Conservation (phyloP, 2,888 invertebrate genomes). For the Boloria selene region DNA sequence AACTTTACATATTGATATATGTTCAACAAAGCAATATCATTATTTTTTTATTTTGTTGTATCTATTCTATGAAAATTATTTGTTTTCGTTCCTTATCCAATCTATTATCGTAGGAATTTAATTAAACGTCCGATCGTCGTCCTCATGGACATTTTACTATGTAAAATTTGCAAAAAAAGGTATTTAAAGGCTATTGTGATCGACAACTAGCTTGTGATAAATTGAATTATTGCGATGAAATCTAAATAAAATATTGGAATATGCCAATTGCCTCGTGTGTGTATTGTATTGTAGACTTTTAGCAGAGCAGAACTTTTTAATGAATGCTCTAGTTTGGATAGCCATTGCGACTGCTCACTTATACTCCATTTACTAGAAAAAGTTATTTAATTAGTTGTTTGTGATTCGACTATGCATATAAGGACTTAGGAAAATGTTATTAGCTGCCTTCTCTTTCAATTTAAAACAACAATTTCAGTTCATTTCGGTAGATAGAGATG, state of each 20-base stretch:
- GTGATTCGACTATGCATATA: neutral
- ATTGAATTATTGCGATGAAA: neutral
- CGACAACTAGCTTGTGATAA: neutral
- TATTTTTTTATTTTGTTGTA: no score
- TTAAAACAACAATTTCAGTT: no score
- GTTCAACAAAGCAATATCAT: no score
- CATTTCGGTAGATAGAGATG: no score
- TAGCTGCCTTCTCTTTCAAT: no score
- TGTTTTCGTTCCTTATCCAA: no score
- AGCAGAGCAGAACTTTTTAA: slow-evolving; percentile 40
- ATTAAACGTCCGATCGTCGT: no score
- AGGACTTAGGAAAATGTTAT: neutral
- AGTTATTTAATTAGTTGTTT: slow-evolving; percentile 1
- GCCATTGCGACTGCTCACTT: slow-evolving; percentile 39
- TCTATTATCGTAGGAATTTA: no score
- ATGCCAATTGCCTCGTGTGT: neutral
- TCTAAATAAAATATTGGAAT: neutral
- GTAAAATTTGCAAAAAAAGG: neutral
- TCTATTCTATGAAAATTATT: no score
- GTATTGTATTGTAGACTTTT: slow-evolving; percentile 35
- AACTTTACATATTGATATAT: no score
- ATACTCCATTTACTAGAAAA: slow-evolving; percentile 23
- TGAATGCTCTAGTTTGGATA: slow-evolving; percentile 40
- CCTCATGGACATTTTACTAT: no score
- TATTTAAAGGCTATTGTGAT: neutral